A percentile compares a stretch with the other conserved stretches of the same genome.
Conservation (phyloP, 2,888 invertebrate genomes). For the Pristionchus entomophagus region DNA sequence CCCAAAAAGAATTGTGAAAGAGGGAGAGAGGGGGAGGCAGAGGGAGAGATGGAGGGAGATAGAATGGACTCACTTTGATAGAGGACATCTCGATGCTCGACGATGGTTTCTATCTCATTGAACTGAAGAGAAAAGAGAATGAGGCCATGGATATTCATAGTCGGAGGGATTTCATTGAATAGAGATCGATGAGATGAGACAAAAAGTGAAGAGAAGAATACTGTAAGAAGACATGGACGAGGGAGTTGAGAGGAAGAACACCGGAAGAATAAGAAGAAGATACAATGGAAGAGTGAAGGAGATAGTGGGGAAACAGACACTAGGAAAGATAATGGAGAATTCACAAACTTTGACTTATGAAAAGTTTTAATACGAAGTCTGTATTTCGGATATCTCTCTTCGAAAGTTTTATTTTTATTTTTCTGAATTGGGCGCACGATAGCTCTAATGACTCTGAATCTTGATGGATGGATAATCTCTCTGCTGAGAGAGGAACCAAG, state of each 20-base stretch:
- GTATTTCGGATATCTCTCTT: too few relatives aligned
- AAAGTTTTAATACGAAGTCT: too few relatives aligned
- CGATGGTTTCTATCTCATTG: background rate
- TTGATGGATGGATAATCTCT: too few relatives aligned
- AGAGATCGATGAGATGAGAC: background rate
- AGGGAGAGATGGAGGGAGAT: background rate
- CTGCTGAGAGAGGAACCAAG: constrained; percentile 47
- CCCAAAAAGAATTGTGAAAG: background rate
- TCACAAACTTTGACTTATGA: too few relatives aligned
- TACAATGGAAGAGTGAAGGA: background rate
- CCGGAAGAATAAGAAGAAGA: constrained; percentile 21
- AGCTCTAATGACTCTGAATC: too few relatives aligned
- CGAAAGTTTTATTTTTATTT: too few relatives aligned
- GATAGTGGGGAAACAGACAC: background rate
- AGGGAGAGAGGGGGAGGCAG: too few relatives aligned
- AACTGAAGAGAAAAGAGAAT: background rate
- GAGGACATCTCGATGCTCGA: constrained; percentile 57
- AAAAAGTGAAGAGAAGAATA: background rate
- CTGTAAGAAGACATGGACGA: background rate
- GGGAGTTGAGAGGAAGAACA: background rate
- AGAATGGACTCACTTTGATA: constrained; percentile 51
- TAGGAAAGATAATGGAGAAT: background rate
- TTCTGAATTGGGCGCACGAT: too few relatives aligned
- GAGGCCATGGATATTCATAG: background rate
- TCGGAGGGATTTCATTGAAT: background rate